These are phyloP conservation scores for Caenorhabditis macrosperma DNA, from an alignment of 2,888 invertebrate species.

Conservation along the genomic window DNA sequence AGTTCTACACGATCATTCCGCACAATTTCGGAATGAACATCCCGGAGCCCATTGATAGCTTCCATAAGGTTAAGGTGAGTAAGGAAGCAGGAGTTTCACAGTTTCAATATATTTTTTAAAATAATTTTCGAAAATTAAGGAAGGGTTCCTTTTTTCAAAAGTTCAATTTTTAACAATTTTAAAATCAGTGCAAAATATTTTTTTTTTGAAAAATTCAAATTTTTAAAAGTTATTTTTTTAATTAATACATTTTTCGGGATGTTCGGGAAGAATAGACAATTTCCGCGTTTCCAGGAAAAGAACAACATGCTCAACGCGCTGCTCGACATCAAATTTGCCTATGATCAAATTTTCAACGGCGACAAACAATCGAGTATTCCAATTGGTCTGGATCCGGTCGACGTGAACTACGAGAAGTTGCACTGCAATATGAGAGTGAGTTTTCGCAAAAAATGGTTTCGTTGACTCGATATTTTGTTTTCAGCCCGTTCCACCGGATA, in stretches of 20 bases:
- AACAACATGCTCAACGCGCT: conserved; percentile 92
- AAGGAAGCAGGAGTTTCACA: no score
- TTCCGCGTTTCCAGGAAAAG: conserved; percentile 83
- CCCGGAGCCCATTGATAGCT: conserved; percentile 88
- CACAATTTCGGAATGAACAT: conserved; percentile 92
- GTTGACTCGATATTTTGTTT: no score
- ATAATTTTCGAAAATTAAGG: background rate
- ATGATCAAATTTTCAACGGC: conserved; percentile 85
- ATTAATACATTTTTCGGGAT: no score
- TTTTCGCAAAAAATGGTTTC: no score
- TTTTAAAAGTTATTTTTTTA: background rate
- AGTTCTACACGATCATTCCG: conserved; percentile 94
- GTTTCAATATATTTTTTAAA: background rate
- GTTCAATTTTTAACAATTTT: no score
- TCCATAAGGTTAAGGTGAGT: conserved; percentile 85
- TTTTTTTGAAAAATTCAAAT: background rate
- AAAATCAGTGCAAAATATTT: no score
- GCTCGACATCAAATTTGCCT: conserved; percentile 95
- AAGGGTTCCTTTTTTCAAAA: no score
- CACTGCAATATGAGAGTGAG: conserved; percentile 87
- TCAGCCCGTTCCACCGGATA: conserved; percentile 55
- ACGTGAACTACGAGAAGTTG: conserved; percentile 90
- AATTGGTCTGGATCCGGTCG: conserved; percentile 84
- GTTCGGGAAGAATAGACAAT: no score
- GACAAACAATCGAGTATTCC: background rate